Evolutionary conservation across 2,113 vertebrate genomes (phyloP).

Genomic region (Egretta garzetta): DNA sequence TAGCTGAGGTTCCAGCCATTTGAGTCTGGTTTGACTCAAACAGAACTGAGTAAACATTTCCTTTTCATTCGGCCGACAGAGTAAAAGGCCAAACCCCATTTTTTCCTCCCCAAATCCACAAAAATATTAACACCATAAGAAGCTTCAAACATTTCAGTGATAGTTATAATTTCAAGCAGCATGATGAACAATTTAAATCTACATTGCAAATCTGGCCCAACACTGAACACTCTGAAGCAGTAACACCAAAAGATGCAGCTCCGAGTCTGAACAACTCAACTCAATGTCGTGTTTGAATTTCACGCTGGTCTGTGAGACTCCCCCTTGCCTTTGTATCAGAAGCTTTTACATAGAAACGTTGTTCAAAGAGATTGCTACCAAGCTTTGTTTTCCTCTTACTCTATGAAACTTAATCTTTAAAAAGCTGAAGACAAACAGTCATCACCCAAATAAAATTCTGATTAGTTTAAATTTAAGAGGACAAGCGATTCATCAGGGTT

Average conservation of each 20-base stretch:
- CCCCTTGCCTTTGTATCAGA: background rate
- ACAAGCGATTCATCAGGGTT: background rate
- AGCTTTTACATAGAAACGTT: background rate
- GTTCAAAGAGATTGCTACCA: background rate
- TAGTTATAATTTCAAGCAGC: background rate
- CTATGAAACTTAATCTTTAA: background rate
- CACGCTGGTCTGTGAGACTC: accelerated
- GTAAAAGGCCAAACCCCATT: background rate
- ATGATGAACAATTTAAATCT: background rate
- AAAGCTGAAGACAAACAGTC: background rate
- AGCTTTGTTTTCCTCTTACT: background rate
- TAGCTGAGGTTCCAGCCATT: background rate
- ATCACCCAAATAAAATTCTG: background rate
- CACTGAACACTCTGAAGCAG: background rate
- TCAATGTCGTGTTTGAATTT: accelerated
- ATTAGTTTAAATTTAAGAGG: background rate
- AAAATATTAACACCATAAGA: background rate
- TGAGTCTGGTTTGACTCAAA: background rate
- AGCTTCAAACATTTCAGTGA: background rate
- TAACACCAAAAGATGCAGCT: background rate
- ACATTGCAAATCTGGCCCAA: background rate
- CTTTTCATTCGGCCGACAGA: background rate
- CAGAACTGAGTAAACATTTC: background rate
- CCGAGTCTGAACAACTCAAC: background rate
- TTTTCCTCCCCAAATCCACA: background rate